These are phyloP conservation scores for Recurvirostra avosetta DNA, from an alignment of 2,113 vertebrate species.

Conservation along the genomic window DNA sequence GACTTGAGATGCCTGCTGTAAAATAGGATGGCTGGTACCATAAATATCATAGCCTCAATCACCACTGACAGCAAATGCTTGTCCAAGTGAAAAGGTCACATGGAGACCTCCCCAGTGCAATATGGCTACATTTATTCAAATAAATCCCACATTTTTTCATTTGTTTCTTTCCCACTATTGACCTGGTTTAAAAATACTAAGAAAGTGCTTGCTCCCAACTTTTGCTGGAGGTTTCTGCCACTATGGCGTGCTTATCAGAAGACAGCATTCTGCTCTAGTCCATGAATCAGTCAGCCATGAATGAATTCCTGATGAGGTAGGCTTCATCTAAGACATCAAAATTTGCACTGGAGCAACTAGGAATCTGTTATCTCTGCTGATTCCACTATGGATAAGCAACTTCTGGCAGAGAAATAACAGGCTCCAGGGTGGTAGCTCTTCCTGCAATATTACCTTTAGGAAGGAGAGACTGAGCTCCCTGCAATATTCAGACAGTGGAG, in stretches of 20 bases:
- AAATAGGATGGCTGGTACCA: not conserved
- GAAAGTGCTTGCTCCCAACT: not conserved
- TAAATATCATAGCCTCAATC: not conserved
- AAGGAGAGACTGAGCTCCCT: not conserved
- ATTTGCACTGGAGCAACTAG: not conserved
- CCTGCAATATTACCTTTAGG: not conserved
- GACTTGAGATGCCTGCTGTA: not conserved
- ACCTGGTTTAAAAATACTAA: not conserved
- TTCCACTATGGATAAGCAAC: not conserved
- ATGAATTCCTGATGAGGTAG: not conserved
- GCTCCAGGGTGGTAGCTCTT: not conserved
- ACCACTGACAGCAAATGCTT: not conserved
- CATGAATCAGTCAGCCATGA: not conserved
- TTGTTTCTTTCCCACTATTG: not conserved
- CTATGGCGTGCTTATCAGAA: not conserved
- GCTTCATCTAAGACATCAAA: not conserved
- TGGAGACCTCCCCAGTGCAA: not conserved
- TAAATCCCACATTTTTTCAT: not conserved
- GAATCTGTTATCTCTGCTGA: not conserved
- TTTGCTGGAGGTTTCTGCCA: not conserved
- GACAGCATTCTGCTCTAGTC: fast-evolving
- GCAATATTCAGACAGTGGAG: not conserved
- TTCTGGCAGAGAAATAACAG: not conserved
- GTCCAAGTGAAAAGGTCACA: not conserved
- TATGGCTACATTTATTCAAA: not conserved